Evolutionary conservation across 2,888 invertebrate genomes (phyloP), one percentile per base, ranked within the genome.

Genomic region (Achlya flavicornis): DNA sequence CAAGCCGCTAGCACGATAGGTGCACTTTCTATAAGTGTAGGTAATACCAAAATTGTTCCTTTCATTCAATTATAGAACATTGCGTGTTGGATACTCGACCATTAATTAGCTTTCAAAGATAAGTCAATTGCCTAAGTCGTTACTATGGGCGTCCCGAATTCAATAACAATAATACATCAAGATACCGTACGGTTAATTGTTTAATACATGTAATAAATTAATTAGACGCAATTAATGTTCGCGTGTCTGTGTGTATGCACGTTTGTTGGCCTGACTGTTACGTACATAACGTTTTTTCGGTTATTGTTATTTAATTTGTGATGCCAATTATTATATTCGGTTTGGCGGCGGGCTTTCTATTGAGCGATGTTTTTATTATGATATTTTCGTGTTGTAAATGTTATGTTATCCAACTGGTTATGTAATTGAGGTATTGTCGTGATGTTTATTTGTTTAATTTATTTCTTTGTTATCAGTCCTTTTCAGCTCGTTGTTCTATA

Each of bases 131-230:
- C 86, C 75, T 81, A 81, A 83, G 85, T 80, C 77, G 80, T 81
- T 79, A 81, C 79, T 74, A 76, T 77, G 76, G 76, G 77, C 80
- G 84, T 80, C 82, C 89, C 86, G 84, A 90, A 91, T 90, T 87
- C 89, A 89, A 90, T 91, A 91, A 87, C 87, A 85, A 86, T 86
- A 88, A 89, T 91, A 88, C 87, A 88, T 89, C 90, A 84, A 91
- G 93, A 92, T 93, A 92, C 84, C 78, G 79, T 79, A 77, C 80
- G 78, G 86, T 88, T 92, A 92, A 92, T 92, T 93, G 92, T 93
- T 93, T 93, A 93, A 93, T 93, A 87, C 90, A 87, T 89, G 92
- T 93, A 89, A 92, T 93, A 93, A 93, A 93, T 93, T 93, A 92
- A 93, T 93, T 91, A 92, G 91, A 85, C 79, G 84, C 91, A 87